Evolutionary conservation across 1,140 invertebrate genomes (phyloP).

Genomic region (Hirudo medicinalis): DNA sequence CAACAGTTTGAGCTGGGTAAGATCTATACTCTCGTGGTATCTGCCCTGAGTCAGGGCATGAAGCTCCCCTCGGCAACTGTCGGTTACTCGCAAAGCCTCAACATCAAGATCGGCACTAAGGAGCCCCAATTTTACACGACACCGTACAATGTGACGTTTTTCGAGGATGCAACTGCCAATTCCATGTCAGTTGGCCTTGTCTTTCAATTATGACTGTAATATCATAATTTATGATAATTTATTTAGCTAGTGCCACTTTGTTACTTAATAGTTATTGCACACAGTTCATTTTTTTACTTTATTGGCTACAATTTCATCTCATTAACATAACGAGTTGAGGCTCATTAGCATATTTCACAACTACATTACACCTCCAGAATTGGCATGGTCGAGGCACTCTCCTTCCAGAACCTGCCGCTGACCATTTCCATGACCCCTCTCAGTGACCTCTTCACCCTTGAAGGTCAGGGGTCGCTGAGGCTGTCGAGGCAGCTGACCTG

Average conservation of each 20-base stretch:
- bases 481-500: constrained; percentile 7
- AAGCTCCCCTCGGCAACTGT: neutral
- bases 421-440: constrained; percentile 5
- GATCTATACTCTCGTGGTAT: neutral
- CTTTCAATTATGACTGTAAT: neutral
- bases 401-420: constrained; percentile 20
- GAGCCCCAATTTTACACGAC: constrained; percentile 6
- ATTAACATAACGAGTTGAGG: neutral
- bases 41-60: neutral
- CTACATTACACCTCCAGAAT: constrained; percentile 6
- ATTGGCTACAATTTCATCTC: neutral
- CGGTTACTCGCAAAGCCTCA: neutral
- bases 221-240: no score
- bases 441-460: constrained; percentile 3
- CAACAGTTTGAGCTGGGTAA: constrained; percentile 2
- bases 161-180: neutral
- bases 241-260: neutral
- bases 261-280: neutral
- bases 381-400: constrained; percentile 9
- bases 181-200: neutral
- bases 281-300: neutral
- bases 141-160: constrained; percentile 12
- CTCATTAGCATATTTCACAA: neutral
- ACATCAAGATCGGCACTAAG: constrained; percentile 3
- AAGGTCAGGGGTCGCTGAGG: neutral